phyloP scores from a whole-genome alignment of 2,888 invertebrate genomes.

The Plusia festucae region DNA sequence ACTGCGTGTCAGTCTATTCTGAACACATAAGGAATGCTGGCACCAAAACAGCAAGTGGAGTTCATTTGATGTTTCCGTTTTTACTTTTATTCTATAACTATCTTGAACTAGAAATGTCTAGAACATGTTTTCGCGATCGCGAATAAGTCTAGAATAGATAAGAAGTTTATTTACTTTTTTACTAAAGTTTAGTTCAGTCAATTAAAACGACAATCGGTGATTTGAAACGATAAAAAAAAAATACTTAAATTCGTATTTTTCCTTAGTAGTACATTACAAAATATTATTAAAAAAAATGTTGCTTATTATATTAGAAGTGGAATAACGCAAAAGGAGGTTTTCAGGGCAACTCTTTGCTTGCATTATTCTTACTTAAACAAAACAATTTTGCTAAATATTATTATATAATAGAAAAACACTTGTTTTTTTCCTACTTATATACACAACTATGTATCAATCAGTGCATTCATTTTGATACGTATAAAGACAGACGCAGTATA shows the following conservation, averaged over 20 bases:
- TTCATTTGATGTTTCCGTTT: slow-evolving; percentile 6
- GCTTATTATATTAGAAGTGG: not conserved
- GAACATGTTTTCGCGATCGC: not conserved
- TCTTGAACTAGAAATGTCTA: slow-evolving; percentile 3
- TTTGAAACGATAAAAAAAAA: no score
- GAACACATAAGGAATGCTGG: not conserved
- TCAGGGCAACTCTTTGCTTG: not conserved
- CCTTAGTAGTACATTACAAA: no score
- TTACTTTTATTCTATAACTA: slow-evolving; percentile 5
- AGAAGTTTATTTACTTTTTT: not conserved
- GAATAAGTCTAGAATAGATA: not conserved
- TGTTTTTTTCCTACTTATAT: not conserved
- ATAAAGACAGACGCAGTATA: slow-evolving; percentile 44
- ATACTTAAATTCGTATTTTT: no score
- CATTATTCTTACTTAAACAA: not conserved
- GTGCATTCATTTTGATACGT: slow-evolving; percentile 42
- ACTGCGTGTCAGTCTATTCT: slow-evolving; percentile 1
- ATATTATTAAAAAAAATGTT: no score
- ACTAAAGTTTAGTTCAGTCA: no score
- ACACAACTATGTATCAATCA: slow-evolving; percentile 24
- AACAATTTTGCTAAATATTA: not conserved
- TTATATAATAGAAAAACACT: slow-evolving; percentile 27
- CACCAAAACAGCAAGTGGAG: slow-evolving; percentile 8
- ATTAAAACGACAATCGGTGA: no score
- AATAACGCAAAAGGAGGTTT: slow-evolving; percentile 5